These are phyloP conservation scores for Rapana venosa DNA, from an alignment of 2,888 invertebrate genomes.

Conservation along the genomic window DNA sequence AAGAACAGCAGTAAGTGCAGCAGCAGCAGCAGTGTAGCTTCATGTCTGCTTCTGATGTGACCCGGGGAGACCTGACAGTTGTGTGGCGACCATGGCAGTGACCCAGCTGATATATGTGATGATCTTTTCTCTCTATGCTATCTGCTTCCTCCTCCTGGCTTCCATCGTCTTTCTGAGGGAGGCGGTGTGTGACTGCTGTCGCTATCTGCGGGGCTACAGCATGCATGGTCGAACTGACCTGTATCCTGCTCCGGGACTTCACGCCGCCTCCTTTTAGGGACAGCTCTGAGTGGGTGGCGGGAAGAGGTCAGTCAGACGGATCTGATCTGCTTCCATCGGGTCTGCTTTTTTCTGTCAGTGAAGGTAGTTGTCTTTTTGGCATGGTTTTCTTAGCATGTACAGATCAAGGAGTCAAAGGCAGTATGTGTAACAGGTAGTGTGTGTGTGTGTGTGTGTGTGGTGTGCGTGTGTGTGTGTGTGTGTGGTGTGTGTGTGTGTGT, in stretches of 20 bases:
- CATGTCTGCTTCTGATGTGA: neutral
- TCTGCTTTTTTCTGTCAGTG: neutral
- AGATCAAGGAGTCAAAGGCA: too few relatives aligned
- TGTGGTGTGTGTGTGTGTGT: too few relatives aligned
- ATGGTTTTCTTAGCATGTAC: neutral
- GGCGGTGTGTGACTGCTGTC: neutral
- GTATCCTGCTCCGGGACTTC: neutral
- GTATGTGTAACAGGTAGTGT: neutral
- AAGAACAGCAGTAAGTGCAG: too few relatives aligned
- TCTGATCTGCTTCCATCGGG: neutral
- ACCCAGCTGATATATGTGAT: neutral
- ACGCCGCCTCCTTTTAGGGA: neutral
- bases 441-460: neutral
- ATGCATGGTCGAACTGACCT: neutral
- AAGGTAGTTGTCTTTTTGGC: neutral
- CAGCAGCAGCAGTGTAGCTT: too few relatives aligned
- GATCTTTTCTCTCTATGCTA: neutral
- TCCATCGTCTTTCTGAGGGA: constrained; percentile 15
- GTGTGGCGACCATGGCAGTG: neutral
- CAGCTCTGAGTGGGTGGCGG: too few relatives aligned
- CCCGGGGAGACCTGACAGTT: neutral
- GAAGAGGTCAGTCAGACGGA: too few relatives aligned
- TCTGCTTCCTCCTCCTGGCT: constrained; percentile 10
- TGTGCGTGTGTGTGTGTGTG: too few relatives aligned
- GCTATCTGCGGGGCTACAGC: constrained; percentile 13